Base-by-base conservation (phyloP, 2,113 vertebrate genomes). In the Sorex fumeus region DNA sequence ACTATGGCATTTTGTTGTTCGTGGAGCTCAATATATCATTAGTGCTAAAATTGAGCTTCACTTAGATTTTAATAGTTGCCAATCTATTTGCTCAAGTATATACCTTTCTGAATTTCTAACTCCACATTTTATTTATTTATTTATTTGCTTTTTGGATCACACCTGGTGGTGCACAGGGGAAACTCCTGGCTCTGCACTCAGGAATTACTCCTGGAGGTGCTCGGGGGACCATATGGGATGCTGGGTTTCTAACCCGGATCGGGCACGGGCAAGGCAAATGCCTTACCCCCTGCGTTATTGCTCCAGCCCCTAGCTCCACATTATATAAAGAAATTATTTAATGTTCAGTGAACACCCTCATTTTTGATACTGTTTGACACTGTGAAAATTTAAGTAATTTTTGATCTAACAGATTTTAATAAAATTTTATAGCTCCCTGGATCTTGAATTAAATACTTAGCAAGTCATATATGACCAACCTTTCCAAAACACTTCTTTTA, bases 11-110 rank as follows among this genome's bases (percentile, higher is more conserved):
- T 90, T 90, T 95, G 81, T 53, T 23, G 0, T 94, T 94, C 75
- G 85, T 91, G 25, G 28, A 88, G 34, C 28, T 94, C 67, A 34
- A n/a, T 83, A 74, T 80, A 0, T 93, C 72, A 95, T 95, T 93
- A 71, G 87, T 91, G 72, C 83, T 90, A 94, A 95, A 83, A 91
- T 80, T 93, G 80, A 32, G n/a, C 93, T 96, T 30, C 76, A 97
- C 87, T 83, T 89, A 82, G 19, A 91, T 95, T 96, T 94, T n/a
- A 91, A 13, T 78, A 95, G 27, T 62, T 96, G 70, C 70, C 32
- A 93, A 66, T 23, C 4, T 40, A 40, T 7, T 40, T 40, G 40
- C 40, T 15, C 16, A 53, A 16, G 18, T 15, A 53, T 53, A 53
- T 53, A 53, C 53, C 53, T 53, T 53, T 19, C 50, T 53, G 91